phyloP scores from a whole-genome alignment of 2,888 invertebrate species.

The Matsumyia berberina region DNA sequence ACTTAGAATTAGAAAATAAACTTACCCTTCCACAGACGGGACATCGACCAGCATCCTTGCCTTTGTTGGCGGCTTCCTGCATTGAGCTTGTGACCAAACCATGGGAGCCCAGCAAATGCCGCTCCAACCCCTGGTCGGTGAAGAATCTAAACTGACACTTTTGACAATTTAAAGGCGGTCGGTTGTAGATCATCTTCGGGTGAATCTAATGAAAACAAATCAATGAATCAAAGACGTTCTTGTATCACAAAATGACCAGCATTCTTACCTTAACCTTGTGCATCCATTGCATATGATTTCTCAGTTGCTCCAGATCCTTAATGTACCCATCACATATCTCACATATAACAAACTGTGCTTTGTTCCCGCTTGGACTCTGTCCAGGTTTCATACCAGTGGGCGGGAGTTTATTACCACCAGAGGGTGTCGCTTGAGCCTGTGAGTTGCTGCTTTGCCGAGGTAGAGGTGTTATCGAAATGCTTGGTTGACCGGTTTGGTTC shows the following conservation, averaged over 20 bases:
- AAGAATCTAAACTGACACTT: constrained; percentile 98
- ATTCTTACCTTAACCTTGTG: constrained; percentile 92
- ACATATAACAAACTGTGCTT: constrained; percentile 95
- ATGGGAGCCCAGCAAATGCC: constrained; percentile 97
- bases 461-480: constrained; percentile 95
- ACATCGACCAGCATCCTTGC: constrained; percentile 96
- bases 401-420: constrained; percentile 83
- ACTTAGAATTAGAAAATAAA: constrained; percentile 40
- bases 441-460: constrained; percentile 87
- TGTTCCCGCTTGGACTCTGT: constrained; percentile 85
- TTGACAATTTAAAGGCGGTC: constrained; percentile 97
- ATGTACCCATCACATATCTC: constrained; percentile 99
- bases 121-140: constrained; percentile 97
- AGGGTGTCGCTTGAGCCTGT: constrained; percentile 83
- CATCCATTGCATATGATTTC: constrained; percentile 99
- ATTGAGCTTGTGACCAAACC: constrained; percentile 97
- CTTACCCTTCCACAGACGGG: constrained; percentile 96
- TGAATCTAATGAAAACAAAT: constrained; percentile 86
- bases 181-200: constrained; percentile 97
- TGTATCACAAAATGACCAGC: neutral
- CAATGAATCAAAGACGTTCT: neutral
- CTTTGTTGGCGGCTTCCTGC: constrained; percentile 97
- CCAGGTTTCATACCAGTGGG: constrained; percentile 85
- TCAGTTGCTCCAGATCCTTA: constrained; percentile 95
- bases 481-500: constrained; percentile 87